Evolutionary conservation across 2,888 invertebrate species (phyloP).

Genomic region (Deilephila porcellus): DNA sequence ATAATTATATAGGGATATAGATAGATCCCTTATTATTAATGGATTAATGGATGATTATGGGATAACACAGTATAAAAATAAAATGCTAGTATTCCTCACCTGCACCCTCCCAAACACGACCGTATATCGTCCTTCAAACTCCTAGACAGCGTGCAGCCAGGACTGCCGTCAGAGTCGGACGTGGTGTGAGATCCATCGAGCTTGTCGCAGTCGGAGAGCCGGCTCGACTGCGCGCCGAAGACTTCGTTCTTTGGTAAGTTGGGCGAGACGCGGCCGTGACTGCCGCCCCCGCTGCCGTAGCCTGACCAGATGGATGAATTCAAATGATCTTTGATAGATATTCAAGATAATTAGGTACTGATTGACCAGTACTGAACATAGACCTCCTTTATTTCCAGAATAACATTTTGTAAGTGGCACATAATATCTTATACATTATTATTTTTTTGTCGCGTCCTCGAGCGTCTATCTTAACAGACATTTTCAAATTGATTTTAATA

Average conservation of each 20-base stretch:
- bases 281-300: constrained; percentile 77
- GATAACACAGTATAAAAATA: background rate
- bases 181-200: constrained; percentile 71
- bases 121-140: constrained; percentile 78
- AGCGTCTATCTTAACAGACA: no score
- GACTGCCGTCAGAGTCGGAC: constrained; percentile 73
- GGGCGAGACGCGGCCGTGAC: constrained; percentile 77
- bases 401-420: no score
- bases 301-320: constrained; percentile 48
- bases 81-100: constrained; percentile 48
- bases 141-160: constrained; percentile 72
- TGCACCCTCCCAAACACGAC: constrained; percentile 75
- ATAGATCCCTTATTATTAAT: no score
- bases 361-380: background rate
- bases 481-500: no score
- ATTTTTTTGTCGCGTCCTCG: no score
- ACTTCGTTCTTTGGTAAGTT: constrained; percentile 76
- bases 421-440: no score
- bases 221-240: constrained; percentile 52
- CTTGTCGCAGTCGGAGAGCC: constrained; percentile 59
- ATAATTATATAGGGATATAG: no score
- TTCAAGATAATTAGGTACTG: background rate
- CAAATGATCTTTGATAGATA: background rate
- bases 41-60: no score
- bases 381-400: no score